Percentiles rank a stretch among this genome's conserved stretches.
These are phyloP conservation scores for Drosophila anceps DNA, from an alignment of 2,888 invertebrate species.

Conservation along the genomic window DNA sequence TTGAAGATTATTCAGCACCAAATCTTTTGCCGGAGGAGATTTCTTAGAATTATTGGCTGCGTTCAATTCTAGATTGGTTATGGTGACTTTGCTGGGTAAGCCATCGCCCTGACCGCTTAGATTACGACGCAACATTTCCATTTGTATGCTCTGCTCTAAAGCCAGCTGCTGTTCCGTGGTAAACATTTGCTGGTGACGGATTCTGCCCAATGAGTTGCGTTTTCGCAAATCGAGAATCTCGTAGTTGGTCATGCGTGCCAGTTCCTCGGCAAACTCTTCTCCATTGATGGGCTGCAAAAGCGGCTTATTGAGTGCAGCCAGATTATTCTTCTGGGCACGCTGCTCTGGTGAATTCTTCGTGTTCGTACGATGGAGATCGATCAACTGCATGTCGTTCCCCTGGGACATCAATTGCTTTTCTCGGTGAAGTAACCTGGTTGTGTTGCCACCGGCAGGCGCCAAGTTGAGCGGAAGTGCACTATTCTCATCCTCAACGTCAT, in stretches of 20 bases:
- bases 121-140: conserved; percentile 64
- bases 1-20: rapidly evolving
- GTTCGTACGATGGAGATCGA: conserved; percentile 56
- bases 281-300: conserved; percentile 72
- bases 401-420: not conserved
- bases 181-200: conserved; percentile 18
- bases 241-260: conserved; percentile 71
- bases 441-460: conserved; percentile 46
- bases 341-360: too few species aligned
- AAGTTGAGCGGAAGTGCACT: conserved; percentile 44
- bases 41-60: not conserved
- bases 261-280: conserved; percentile 74
- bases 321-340: not conserved
- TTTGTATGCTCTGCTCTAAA: conserved; percentile 62
- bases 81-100: not conserved
- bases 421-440: conserved; percentile 13
- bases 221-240: conserved; percentile 81
- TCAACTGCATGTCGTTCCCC: conserved; percentile 20
- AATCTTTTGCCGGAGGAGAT: not conserved
- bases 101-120: conserved; percentile 6
- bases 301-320: conserved; percentile 62
- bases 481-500: conserved; percentile 6
- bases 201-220: conserved; percentile 69
- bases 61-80: not conserved
- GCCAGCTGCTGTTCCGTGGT: conserved; percentile 37